phyloP scores from a whole-genome alignment of 2,888 invertebrate genomes.

The Diplazon laetatorius region DNA sequence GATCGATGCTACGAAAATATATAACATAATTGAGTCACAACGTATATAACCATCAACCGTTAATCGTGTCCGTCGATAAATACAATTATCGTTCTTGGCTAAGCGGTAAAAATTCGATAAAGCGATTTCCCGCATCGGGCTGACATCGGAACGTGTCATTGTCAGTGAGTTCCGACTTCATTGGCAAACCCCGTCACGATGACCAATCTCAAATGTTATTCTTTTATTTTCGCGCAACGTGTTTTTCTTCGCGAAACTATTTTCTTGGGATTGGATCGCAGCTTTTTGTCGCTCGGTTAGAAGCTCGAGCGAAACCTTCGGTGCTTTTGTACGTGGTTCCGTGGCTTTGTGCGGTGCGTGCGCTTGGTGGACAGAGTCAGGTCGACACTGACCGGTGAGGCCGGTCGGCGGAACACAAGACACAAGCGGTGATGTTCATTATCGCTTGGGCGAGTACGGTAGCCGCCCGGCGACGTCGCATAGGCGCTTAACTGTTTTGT shows the following conservation, averaged over 20 bases:
- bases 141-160: conserved; percentile 24
- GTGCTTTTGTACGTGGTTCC: conserved; percentile 50
- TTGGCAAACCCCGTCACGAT: background rate
- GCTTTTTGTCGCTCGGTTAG: conserved; percentile 3
- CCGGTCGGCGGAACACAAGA: conserved; percentile 35
- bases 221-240: conserved; percentile 3
- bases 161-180: background rate
- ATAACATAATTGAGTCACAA: too few species aligned
- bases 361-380: conserved; percentile 26
- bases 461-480: conserved; percentile 59
- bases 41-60: too few species aligned
- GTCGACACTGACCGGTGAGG: conserved; percentile 45
- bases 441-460: conserved; percentile 37
- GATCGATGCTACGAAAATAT: too few species aligned
- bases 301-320: conserved; percentile 10
- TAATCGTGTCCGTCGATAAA: too few species aligned
- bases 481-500: conserved; percentile 78
- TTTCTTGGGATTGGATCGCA: conserved; percentile 41
- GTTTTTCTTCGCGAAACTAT: conserved; percentile 20
- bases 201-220: conserved; percentile 29
- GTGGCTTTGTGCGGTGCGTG: conserved; percentile 6
- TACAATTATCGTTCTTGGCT: conserved; percentile 39
- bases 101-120: conserved; percentile 79
- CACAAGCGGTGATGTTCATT: conserved; percentile 59
- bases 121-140: conserved; percentile 69